Percentiles rank a stretch among this genome's conserved stretches.
These are phyloP conservation scores for Phalera bucephala DNA, from an alignment of 2,888 invertebrate genomes.

Conservation along the genomic window DNA sequence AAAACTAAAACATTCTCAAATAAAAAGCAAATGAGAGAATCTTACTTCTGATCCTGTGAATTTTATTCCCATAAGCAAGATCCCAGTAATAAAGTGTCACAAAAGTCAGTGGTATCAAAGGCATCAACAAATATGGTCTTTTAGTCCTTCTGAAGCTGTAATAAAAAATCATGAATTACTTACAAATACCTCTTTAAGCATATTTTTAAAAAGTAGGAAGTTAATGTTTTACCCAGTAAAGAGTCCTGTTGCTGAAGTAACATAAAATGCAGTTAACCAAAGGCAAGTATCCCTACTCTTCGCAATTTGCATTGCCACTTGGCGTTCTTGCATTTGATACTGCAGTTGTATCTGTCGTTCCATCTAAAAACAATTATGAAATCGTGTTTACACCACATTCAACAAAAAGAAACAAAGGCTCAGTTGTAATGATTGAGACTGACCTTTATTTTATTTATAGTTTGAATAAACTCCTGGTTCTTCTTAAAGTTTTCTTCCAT, in stretches of 20 bases:
- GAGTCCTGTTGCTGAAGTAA: conserved; percentile 77
- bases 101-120: conserved; percentile 88
- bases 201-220: too few relatives aligned
- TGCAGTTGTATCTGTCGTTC: conserved; percentile 92
- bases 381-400: too few relatives aligned
- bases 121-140: conserved; percentile 83
- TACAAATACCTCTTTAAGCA: too few relatives aligned
- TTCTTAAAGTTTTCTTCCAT: conserved; percentile 87
- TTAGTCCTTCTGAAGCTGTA: conserved; percentile 84
- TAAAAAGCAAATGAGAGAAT: not conserved
- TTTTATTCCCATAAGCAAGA: conserved; percentile 89
- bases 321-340: conserved; percentile 89
- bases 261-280: conserved; percentile 88
- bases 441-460: conserved; percentile 86
- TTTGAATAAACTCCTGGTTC: conserved; percentile 87
- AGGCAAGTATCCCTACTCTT: conserved; percentile 87
- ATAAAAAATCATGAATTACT: too few relatives aligned
- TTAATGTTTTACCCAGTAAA: conserved; percentile 69
- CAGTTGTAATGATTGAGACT: too few relatives aligned
- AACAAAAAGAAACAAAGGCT: too few relatives aligned
- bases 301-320: conserved; percentile 88
- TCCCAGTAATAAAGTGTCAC: conserved; percentile 88
- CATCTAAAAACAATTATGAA: conserved; percentile 71
- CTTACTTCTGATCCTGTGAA: conserved; percentile 89
- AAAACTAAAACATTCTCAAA: too few relatives aligned